Base-by-base conservation (phyloP, 2,888 invertebrate species). In the Mechanitis mazaeus region DNA sequence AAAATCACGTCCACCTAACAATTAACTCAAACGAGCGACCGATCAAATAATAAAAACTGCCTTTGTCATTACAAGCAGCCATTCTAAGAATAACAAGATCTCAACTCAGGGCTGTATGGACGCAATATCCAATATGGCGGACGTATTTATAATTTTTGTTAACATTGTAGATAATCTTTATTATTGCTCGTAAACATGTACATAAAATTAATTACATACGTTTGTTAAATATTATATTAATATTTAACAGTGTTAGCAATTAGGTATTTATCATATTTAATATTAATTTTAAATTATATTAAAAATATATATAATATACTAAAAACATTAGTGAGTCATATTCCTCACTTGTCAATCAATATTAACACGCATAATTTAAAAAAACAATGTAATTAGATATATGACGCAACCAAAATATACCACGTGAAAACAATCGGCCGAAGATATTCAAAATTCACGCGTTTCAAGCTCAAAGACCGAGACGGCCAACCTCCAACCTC, bases 1-100 rank as follows among this genome's bases (percentile, higher is more conserved):
- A 87, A 87, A 87, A 87, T 84, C 88, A 88, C 88, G 88, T 87
- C 82, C 78, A 71, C 79, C 80, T 79, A 83, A 87, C 87, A 87
- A 87, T 87, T 86, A 85, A 84, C 79, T 80, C 80, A 81, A 87
- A 86, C 84, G 85, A 85, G 79, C 82, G 77, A 81, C 76, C 82
- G 83, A 88, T 88, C 85, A 85, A 86, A 88, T 87, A 86, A 84
- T 85, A 85, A 86, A 87, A 87, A 84, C 75, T 78, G 74, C 81
- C 75, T 88, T 88, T 88, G 87, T 88, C 85, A 85, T 84, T 81
- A 84, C 79, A 83, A 84, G 80, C 84, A 81, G 76, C 74, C 71
- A 72, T 85, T 85, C 85, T 81, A 75, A 85, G 85, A 84, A 85
- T 77, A 75, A 74, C 73, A 31, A 50, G 31, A 82, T 78, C 78